Conservation (phyloP, 2,113 vertebrate genomes). For the Nerophis ophidion region DNA sequence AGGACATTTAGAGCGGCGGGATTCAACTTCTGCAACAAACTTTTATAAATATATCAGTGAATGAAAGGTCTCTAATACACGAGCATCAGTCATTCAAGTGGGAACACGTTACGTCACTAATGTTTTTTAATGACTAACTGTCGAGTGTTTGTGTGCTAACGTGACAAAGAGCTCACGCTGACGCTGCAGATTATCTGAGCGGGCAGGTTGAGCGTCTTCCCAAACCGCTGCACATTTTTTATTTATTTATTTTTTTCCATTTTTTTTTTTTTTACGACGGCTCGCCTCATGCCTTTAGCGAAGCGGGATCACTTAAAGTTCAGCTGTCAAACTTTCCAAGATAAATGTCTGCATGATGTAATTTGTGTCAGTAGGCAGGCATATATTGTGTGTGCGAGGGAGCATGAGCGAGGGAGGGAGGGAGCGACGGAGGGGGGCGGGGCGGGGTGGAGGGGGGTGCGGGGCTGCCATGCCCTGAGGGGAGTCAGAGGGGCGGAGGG, state of each 20-base stretch:
- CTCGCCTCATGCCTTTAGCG: slow-evolving; percentile 57
- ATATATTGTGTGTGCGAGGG: slow-evolving; percentile 9
- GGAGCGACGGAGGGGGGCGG: slow-evolving; percentile 25
- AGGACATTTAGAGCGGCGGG: slow-evolving; percentile 8
- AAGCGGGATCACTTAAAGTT: slow-evolving; percentile 70
- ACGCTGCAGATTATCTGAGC: slow-evolving; percentile 44
- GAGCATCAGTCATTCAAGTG: slow-evolving; percentile 7
- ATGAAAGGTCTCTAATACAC: not conserved
- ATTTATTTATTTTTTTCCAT: slow-evolving; percentile 31
- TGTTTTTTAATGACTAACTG: slow-evolving; percentile 20
- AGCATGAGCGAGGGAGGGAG: not conserved
- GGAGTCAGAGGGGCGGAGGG: slow-evolving; percentile 58
- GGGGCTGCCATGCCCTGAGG: slow-evolving; percentile 65
- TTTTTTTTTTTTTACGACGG: slow-evolving; percentile 46
- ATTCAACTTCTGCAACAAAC: slow-evolving; percentile 2
- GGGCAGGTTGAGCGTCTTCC: slow-evolving; percentile 55
- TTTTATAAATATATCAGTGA: not conserved
- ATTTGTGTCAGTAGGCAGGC: slow-evolving; percentile 63
- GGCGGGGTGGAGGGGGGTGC: slow-evolving; percentile 52
- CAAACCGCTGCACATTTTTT: slow-evolving; percentile 40
- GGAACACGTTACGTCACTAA: not conserved
- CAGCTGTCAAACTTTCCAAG: slow-evolving; percentile 68
- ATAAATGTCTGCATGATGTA: slow-evolving; percentile 66
- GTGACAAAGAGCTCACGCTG: slow-evolving; percentile 32
- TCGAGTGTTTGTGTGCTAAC: slow-evolving; percentile 4